Evolutionary conservation across 2,113 vertebrate genomes (phyloP).

Genomic region (Oryzias celebensis): DNA sequence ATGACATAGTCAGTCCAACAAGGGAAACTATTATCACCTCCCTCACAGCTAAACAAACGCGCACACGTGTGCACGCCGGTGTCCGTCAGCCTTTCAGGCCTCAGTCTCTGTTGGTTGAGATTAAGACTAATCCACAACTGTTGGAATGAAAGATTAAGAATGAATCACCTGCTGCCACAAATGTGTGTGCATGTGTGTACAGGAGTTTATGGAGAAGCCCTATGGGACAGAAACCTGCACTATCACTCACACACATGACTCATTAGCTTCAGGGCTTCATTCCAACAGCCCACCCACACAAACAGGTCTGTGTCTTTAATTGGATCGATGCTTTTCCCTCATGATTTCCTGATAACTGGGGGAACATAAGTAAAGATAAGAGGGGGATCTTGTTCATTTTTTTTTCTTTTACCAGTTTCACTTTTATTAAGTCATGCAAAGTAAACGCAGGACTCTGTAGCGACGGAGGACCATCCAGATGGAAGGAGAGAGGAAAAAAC

Average conservation of each 20-base stretch:
- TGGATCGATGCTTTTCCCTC: conserved; percentile 63
- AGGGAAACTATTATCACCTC: conserved; percentile 56
- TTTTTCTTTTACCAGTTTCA: conserved; percentile 55
- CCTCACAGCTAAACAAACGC: conserved; percentile 32
- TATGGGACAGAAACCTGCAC: conserved; percentile 43
- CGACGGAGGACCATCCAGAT: conserved; percentile 5
- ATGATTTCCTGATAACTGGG: conserved; percentile 53
- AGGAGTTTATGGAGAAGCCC: conserved; percentile 29
- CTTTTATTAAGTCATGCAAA: conserved; percentile 51
- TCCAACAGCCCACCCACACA: conserved; percentile 30
- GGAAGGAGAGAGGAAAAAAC: conserved; percentile 49
- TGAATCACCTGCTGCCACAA: conserved; percentile 66
- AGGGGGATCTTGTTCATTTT: conserved; percentile 9
- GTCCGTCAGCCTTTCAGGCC: conserved; percentile 58
- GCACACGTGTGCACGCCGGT: conserved; percentile 7
- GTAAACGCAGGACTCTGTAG: conserved; percentile 21
- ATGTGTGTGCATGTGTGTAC: conserved; percentile 10
- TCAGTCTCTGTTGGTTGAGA: conserved; percentile 60
- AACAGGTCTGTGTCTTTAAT: conserved; percentile 54
- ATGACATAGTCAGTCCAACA: conserved; percentile 16
- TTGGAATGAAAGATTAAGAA: conserved; percentile 74
- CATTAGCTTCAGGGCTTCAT: conserved; percentile 59
- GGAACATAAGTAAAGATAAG: conserved; percentile 55
- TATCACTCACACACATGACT: conserved; percentile 38
- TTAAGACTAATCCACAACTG: conserved; percentile 72